These are phyloP conservation scores for Neomorphus geoffroyi DNA, from an alignment of 2,797 vertebrate genomes.

Conservation along the genomic window DNA sequence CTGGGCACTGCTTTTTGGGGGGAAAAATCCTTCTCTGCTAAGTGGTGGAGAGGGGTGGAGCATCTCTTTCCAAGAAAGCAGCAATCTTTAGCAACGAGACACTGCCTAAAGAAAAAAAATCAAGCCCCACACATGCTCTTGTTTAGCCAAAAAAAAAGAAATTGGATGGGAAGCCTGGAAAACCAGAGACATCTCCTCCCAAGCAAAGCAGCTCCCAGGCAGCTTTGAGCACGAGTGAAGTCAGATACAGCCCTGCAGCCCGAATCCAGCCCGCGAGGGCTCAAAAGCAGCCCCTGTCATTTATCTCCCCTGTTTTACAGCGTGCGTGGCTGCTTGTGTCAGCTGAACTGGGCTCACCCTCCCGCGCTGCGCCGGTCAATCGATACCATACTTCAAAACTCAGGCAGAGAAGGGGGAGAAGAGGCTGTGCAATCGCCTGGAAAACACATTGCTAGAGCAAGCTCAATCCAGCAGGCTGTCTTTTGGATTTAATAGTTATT, in stretches of 20 bases:
- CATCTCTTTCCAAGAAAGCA: conserved; percentile 41
- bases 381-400: background rate
- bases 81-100: background rate
- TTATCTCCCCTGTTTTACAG: background rate
- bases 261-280: background rate
- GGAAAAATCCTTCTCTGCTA: background rate
- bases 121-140: conserved; percentile 33
- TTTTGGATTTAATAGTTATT: conserved; percentile 17
- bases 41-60: background rate
- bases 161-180: conserved; percentile 27
- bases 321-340: background rate
- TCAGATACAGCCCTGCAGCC: background rate
- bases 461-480: background rate
- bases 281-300: background rate
- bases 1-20: background rate
- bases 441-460: background rate
- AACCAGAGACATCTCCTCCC: background rate
- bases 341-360: background rate
- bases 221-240: background rate
- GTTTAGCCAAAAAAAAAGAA: background rate
- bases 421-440: background rate
- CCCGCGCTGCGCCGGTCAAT: background rate
- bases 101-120: background rate
- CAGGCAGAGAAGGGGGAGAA: accelerated
- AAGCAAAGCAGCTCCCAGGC: background rate